Base-by-base conservation (phyloP, 2,797 vertebrate species). In the Gila robusta region DNA sequence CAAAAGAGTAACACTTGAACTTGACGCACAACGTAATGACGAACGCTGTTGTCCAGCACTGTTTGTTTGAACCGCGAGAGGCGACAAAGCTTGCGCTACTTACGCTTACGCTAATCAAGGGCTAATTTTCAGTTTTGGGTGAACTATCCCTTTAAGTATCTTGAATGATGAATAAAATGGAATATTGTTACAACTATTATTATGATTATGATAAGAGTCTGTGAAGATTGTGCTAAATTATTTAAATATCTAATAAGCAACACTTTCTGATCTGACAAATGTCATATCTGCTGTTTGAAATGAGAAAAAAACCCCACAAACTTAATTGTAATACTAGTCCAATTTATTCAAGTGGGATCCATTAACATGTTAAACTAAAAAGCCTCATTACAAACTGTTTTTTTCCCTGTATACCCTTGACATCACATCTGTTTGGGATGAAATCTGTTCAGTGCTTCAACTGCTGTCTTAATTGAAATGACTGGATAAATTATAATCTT, bases 401-500 rank as follows among this genome's bases (percentile, higher is more conserved):
- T 73, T 76, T 54, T 37, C 6, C 32, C 32, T 82, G n/a, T 49
- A 47, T 71, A 78, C 37, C 56, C 69, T 54, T 82, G 64, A 85
- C 35, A 73, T 73, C 76, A 56, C 62, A 76, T 76, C 56, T 76
- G 26, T 76, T 83, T 66, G 72, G 71, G 44, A 32, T 11, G 2
- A 77, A 84, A 84, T 67, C 59, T 28, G 83, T 74, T 83, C 37
- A 67, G 69, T 44, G 41, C 64, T 76, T 83, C 81, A 70, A 56
- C 23, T 80, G 70, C 23, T 73, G 67, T 79, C 69, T 72, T 88
- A 77, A 82, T 49, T 67, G 76, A 88, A 74, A 88, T 66, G 47
- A 72, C 86, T 84, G 47, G 66, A 52, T 82, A 44, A 62, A 74
- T 49, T 84, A 72, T 79, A 83, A 72, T 84, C 83, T 81, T 86